Evolutionary conservation across 2,797 vertebrate species (phyloP).

Genomic region (Sphenopsis melanotis): DNA sequence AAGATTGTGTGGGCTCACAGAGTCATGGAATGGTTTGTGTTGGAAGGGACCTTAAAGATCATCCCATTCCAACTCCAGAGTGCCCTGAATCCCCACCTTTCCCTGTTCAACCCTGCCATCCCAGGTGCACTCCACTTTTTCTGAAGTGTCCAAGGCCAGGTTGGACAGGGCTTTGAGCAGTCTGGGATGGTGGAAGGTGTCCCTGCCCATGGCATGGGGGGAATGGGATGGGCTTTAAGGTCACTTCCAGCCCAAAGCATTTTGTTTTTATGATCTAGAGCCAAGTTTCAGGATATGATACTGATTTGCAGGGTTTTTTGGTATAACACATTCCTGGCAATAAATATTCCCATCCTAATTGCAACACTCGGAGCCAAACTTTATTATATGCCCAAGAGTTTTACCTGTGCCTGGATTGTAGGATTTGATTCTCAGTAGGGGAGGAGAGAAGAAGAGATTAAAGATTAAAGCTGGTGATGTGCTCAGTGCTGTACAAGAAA

Average conservation of each 20-base stretch:
- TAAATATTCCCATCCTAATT: background rate
- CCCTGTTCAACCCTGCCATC: background rate
- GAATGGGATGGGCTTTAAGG: background rate
- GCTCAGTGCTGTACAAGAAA: background rate
- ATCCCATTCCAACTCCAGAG: background rate
- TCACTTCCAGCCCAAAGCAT: background rate
- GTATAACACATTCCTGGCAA: background rate
- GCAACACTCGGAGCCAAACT: background rate
- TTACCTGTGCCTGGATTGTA: slow-evolving; percentile 3
- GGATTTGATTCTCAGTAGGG: background rate
- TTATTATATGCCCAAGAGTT: background rate
- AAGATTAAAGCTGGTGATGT: slow-evolving; percentile 45
- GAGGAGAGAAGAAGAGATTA: slow-evolving; percentile 40
- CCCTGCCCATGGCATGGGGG: background rate
- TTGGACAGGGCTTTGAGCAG: rapidly evolving
- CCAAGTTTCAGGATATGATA: background rate
- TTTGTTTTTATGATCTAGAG: background rate
- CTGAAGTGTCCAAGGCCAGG: background rate
- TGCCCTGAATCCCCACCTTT: background rate
- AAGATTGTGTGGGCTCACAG: background rate
- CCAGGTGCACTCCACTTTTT: rapidly evolving
- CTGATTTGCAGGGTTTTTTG: background rate
- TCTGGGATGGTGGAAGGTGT: background rate
- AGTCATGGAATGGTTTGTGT: background rate
- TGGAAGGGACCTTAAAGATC: background rate